Conservation (phyloP, 2,113 vertebrate genomes). For the Anolis sagrei region DNA sequence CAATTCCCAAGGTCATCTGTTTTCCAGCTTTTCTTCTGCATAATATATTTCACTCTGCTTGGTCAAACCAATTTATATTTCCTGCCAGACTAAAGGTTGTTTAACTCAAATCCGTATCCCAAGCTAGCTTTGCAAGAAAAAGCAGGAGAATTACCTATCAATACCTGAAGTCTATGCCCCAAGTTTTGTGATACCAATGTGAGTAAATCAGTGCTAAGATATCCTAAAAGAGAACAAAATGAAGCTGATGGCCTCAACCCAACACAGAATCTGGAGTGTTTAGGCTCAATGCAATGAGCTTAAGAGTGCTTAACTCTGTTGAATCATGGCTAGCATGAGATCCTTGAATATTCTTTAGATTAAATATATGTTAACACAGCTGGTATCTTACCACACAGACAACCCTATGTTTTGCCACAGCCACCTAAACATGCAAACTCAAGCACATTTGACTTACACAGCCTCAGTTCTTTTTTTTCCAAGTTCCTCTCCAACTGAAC, state of each 20-base stretch:
- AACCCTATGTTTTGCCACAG: background rate
- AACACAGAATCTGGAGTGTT: background rate
- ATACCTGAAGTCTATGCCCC: background rate
- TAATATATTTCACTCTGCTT: background rate
- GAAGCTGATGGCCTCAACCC: background rate
- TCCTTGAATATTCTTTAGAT: background rate
- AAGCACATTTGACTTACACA: background rate
- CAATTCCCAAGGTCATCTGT: constrained; percentile 48
- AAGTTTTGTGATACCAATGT: background rate
- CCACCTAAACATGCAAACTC: background rate
- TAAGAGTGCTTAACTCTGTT: background rate
- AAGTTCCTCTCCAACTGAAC: background rate
- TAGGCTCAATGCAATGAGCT: background rate
- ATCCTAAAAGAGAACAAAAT: background rate
- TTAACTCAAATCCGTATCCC: background rate
- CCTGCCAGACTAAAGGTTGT: background rate
- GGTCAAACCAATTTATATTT: background rate
- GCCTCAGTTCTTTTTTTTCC: background rate
- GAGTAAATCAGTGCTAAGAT: background rate
- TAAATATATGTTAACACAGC: background rate
- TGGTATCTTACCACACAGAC: background rate
- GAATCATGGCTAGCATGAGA: background rate
- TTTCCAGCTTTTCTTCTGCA: constrained; percentile 27
- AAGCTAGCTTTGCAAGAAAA: background rate
- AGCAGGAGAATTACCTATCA: background rate